These are phyloP conservation scores for Ochropleura leucogaster DNA, from an alignment of 2,888 invertebrate genomes.

Conservation along the genomic window DNA sequence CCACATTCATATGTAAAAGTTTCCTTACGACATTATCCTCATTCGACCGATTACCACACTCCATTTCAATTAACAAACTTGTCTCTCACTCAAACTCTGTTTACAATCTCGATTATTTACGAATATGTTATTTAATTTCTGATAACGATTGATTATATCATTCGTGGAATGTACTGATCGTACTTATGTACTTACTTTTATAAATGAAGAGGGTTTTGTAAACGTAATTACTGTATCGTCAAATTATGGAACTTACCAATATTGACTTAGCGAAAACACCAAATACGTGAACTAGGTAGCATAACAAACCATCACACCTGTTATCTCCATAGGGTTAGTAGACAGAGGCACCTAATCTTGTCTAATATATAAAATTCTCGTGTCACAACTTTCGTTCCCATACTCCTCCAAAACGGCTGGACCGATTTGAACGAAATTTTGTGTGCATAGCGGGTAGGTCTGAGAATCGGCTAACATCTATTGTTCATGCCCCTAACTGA, in stretches of 20 bases:
- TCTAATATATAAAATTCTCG: no score
- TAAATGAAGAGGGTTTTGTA: background rate
- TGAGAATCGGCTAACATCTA: no score
- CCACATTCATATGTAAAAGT: no score
- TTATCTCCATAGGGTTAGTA: no score
- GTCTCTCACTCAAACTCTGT: background rate
- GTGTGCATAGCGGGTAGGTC: no score
- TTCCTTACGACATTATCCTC: no score
- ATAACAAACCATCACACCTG: no score
- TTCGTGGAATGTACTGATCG: constrained; percentile 1
- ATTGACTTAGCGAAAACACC: background rate
- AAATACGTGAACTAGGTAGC: background rate
- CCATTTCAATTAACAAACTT: background rate
- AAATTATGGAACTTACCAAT: background rate
- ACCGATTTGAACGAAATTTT: no score
- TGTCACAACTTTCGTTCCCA: no score
- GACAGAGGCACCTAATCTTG: no score
- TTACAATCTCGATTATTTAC: constrained; percentile 15
- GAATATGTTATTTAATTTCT: constrained; percentile 3
- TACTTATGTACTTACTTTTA: constrained; percentile 8
- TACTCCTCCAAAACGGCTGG: no score
- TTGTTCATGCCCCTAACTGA: no score
- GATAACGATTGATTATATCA: constrained; percentile 4
- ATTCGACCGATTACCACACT: constrained; percentile 1
- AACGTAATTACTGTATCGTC: constrained; percentile 9